Evolutionary conservation across 2,113 vertebrate genomes (phyloP), one percentile per base, ranked within the genome.

Genomic region (Rousettus leschenaultii): DNA sequence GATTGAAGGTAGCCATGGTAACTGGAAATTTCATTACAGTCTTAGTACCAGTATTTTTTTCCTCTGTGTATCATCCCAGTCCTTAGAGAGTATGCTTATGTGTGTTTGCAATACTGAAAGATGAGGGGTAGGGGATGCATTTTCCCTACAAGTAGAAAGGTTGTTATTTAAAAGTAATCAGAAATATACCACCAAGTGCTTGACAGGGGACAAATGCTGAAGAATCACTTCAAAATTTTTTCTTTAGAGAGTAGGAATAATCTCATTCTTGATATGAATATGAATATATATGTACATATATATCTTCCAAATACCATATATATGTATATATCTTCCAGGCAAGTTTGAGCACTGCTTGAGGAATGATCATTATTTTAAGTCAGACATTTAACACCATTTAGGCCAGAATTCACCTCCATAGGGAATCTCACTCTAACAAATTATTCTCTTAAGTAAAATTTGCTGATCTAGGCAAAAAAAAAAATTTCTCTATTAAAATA

Each of bases 1-100:
- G 97, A 96, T 97, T 98, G 96, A 92, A 95, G 15, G 93, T 97
- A 97, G 91, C 35, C 96, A 97, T 98, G 95, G 98, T 84, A 98
- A 98, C 97, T 90, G 93, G 78, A 97, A 91, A 96, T 97, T 97
- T 96, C 87, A 97, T 97, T 96, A 92, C 70, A 97, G 82, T 19
- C 55, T 97, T 97, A 84, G 68, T 77, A 97, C 19, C 55, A 66
- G 75, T 78, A 71, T 35, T 83, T 93, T 83, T 84, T 77, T 53
- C 78, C 78, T 45, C 93, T 51, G 7, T 96, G 7, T 88, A 85
- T 94, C 86, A 87, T 55, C 53, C 68, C 26, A 51, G 10, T 55
- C 70, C 28, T 79, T 13, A 68, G 22, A 94, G 43, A 40, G 3
- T 24, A 0, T 80, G 43, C 63, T 74, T 4, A 9, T 30, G 30